Percentiles rank a stretch among this genome's conserved stretches.
phyloP scores from a whole-genome alignment of 2,113 vertebrate genomes.

The Papio anubis region DNA sequence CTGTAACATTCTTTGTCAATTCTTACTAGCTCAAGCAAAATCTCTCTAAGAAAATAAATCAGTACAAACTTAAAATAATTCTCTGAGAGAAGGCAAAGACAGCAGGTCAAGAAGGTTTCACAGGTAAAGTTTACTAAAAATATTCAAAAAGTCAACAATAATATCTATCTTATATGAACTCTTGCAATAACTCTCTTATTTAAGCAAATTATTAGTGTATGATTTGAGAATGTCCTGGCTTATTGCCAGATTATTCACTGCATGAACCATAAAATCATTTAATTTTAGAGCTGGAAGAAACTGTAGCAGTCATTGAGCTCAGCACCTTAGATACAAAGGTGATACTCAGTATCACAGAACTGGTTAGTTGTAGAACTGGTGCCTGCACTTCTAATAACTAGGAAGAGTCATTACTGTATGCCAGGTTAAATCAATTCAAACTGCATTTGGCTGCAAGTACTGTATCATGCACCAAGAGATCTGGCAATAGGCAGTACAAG shows the following conservation, averaged over 20 bases:
- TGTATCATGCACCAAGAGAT: background rate
- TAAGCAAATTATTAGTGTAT: background rate
- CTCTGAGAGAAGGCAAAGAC: background rate
- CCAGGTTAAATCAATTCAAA: background rate
- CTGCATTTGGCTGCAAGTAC: background rate
- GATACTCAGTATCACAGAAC: background rate
- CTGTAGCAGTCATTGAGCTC: background rate
- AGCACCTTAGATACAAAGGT: background rate
- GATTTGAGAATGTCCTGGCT: background rate
- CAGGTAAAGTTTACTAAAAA: background rate
- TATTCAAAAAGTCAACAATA: background rate
- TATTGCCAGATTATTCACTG: background rate
- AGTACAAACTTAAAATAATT: conserved; percentile 30
- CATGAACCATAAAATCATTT: background rate
- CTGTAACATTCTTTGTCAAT: conserved; percentile 27
- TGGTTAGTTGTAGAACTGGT: background rate
- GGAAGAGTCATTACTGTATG: background rate
- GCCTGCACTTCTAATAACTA: background rate
- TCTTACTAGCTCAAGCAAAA: conserved; percentile 15
- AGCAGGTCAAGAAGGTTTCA: background rate
- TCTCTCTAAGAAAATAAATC: conserved; percentile 4
- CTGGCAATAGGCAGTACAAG: background rate
- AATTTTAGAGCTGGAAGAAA: background rate
- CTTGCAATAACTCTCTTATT: background rate
- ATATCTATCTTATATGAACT: background rate